Evolutionary conservation across 2,113 vertebrate genomes (phyloP).

Genomic region (Prochilodus magdalenae): DNA sequence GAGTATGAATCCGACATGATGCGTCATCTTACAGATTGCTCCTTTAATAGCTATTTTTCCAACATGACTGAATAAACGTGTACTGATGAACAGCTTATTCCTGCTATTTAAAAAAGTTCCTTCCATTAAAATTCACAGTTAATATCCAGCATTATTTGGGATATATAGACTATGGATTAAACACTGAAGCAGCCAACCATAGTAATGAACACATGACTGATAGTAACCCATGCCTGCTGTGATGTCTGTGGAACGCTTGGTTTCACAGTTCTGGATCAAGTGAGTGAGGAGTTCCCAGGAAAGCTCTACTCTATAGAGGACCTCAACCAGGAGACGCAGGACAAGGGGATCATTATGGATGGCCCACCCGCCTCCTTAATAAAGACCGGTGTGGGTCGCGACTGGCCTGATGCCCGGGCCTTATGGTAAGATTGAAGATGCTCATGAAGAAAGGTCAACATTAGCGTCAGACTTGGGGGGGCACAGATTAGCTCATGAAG

Average conservation of each 20-base stretch:
- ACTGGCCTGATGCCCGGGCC: slow-evolving; percentile 76
- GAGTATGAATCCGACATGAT: too few relatives aligned
- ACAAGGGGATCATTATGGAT: slow-evolving; percentile 51
- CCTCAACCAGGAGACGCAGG: slow-evolving; percentile 59
- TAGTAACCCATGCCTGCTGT: background rate
- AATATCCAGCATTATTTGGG: too few relatives aligned
- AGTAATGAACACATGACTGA: too few relatives aligned
- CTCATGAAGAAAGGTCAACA: background rate
- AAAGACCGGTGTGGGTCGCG: slow-evolving; percentile 71
- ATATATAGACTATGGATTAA: too few relatives aligned
- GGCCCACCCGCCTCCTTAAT: slow-evolving; percentile 61
- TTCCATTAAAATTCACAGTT: too few relatives aligned
- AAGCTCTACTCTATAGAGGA: slow-evolving; percentile 67
- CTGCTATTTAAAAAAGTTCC: too few relatives aligned
- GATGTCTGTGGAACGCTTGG: background rate
- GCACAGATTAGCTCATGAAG: too few relatives aligned
- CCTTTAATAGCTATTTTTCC: too few relatives aligned
- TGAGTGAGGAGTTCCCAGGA: slow-evolving; percentile 66
- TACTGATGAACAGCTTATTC: too few relatives aligned
- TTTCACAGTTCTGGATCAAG: slow-evolving; percentile 63
- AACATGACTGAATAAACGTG: too few relatives aligned
- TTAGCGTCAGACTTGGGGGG: background rate
- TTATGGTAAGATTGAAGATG: slow-evolving; percentile 68
- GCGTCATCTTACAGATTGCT: too few relatives aligned
- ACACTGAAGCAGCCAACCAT: too few relatives aligned